A percentile compares a stretch with the other conserved stretches of the same genome.
phyloP scores from a whole-genome alignment of 2,888 invertebrate genomes.

The Oxyscelio sp. region DNA sequence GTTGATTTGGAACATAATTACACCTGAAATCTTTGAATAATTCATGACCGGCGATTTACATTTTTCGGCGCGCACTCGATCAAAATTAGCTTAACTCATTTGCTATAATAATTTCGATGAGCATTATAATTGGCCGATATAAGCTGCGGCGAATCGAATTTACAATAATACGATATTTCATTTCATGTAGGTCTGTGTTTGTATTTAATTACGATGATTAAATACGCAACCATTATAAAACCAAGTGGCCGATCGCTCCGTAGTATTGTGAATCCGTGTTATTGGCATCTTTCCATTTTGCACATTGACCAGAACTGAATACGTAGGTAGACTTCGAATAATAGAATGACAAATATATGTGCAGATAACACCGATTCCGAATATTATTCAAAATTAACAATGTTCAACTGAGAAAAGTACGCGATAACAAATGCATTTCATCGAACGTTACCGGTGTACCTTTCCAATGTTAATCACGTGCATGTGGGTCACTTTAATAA shows the following conservation, averaged over 20 bases:
- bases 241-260: too few species aligned
- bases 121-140: constrained; percentile 43
- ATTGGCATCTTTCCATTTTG: constrained; percentile 71
- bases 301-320: constrained; percentile 26
- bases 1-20: constrained; percentile 34
- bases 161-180: constrained; percentile 64
- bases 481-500: constrained; percentile 55
- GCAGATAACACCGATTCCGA: constrained; percentile 40
- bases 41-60: constrained; percentile 37
- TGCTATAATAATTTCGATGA: constrained; percentile 45
- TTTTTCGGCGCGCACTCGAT: constrained; percentile 41
- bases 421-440: constrained; percentile 54
- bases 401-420: constrained; percentile 42
- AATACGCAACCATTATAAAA: constrained; percentile 56
- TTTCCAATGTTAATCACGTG: constrained; percentile 42
- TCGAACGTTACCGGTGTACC: constrained; percentile 23
- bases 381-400: constrained; percentile 67
- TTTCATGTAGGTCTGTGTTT: constrained; percentile 36
- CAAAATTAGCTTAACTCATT: constrained; percentile 47
- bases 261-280: constrained; percentile 48
- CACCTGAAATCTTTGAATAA: constrained; percentile 45
- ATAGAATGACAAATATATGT: constrained; percentile 64
- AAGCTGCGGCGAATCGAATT: constrained; percentile 49
- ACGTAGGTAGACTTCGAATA: constrained; percentile 30
- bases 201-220: constrained; percentile 69